These are phyloP conservation scores for Phalacrocorax carbo DNA, from an alignment of 2,113 vertebrate species.

Conservation along the genomic window DNA sequence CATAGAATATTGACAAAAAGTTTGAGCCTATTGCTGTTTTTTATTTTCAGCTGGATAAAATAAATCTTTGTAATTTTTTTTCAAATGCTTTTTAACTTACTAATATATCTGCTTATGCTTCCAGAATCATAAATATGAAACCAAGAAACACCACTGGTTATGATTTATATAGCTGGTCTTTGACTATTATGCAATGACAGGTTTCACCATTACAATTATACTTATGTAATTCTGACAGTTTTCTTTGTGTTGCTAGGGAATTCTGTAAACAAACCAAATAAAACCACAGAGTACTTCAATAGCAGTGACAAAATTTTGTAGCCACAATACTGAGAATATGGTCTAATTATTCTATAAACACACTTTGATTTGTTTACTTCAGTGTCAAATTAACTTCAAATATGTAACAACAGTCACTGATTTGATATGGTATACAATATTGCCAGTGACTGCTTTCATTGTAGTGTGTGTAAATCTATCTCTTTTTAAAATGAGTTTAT, in stretches of 20 bases:
- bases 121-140: neutral
- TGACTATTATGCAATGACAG: neutral
- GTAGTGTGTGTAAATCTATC: conserved; percentile 56
- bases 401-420: conserved; percentile 72
- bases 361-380: conserved; percentile 82
- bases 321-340: conserved; percentile 70
- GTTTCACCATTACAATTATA: conserved; percentile 47
- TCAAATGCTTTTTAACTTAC: neutral
- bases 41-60: neutral
- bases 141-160: neutral
- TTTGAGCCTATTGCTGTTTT: neutral
- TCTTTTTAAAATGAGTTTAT: conserved; percentile 51
- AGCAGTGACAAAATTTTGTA: conserved; percentile 73
- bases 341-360: conserved; percentile 84
- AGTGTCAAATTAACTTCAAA: conserved; percentile 81
- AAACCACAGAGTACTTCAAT: conserved; percentile 69
- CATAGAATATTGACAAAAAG: neutral
- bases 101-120: conserved; percentile 17
- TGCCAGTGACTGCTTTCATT: conserved; percentile 33
- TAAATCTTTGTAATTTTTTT: neutral
- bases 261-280: conserved; percentile 72
- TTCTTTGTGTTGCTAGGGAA: conserved; percentile 75
- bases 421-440: conserved; percentile 59
- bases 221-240: conserved; percentile 52
- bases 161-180: conserved; percentile 13